phyloP scores from a whole-genome alignment of 2,113 vertebrate genomes.

The Anthoscopus minutus region DNA sequence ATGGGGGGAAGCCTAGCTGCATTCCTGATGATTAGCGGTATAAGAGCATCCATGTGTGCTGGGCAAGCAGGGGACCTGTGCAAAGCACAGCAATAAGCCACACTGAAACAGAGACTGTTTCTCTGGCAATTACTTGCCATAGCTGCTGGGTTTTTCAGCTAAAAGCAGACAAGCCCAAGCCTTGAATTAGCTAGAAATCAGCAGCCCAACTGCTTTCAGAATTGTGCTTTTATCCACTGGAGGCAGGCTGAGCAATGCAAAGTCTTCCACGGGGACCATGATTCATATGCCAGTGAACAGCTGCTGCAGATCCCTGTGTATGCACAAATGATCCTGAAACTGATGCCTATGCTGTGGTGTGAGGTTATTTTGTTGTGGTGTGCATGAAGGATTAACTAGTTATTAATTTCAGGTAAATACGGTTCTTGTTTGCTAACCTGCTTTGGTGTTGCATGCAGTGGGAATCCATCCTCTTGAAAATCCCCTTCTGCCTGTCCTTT shows the following conservation, averaged over 20 bases:
- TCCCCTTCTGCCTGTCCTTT: neutral
- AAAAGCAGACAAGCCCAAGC: neutral
- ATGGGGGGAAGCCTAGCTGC: neutral
- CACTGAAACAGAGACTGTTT: neutral
- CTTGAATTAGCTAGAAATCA: neutral
- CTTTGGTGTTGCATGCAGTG: neutral
- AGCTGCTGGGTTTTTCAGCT: neutral
- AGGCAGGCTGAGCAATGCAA: neutral
- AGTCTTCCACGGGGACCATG: neutral
- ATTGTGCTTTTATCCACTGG: neutral
- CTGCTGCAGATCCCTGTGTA: neutral
- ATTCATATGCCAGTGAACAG: neutral
- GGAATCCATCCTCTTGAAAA: neutral
- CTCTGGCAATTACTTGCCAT: neutral
- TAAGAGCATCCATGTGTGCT: neutral
- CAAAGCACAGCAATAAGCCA: neutral
- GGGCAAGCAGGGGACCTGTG: neutral
- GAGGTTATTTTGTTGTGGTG: neutral
- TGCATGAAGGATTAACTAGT: neutral
- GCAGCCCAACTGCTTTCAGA: neutral
- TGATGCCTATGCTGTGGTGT: neutral
- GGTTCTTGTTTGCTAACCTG: neutral
- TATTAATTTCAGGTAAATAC: neutral
- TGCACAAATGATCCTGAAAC: neutral
- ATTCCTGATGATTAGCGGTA: neutral